Conservation (phyloP, 2,113 vertebrate genomes). For the rabbit (Oryctolagus cuniculus) region DNA sequence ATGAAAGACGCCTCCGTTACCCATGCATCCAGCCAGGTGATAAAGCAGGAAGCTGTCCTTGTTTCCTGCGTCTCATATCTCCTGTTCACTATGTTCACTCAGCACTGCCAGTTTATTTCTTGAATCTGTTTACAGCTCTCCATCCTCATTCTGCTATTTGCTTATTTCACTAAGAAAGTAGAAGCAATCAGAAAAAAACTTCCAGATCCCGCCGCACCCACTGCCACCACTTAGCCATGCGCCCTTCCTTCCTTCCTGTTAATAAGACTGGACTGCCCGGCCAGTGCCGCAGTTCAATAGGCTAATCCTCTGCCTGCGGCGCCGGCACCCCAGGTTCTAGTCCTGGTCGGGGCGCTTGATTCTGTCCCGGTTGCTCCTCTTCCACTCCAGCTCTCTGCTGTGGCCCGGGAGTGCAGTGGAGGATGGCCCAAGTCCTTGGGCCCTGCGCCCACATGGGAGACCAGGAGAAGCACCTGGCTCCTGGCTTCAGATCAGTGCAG, state of each 20-base stretch:
- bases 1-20: neutral
- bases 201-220: neutral
- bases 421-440: too few species aligned
- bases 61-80: neutral
- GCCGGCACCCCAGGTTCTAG: too few species aligned
- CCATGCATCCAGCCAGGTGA: neutral
- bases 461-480: too few species aligned
- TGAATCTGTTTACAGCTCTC: neutral
- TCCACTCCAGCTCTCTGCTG: too few species aligned
- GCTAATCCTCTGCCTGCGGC: too few species aligned
- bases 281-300: too few species aligned
- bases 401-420: too few species aligned
- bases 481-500: too few species aligned
- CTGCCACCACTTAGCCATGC: neutral
- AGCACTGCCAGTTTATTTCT: neutral
- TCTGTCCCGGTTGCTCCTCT: too few species aligned
- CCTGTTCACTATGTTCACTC: neutral
- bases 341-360: too few species aligned
- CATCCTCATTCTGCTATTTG: neutral
- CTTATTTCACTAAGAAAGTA: constrained; percentile 17
- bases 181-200: neutral
- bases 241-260: neutral
- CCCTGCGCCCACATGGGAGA: too few species aligned
- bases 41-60: neutral
- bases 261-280: neutral